Evolutionary conservation across 2,888 invertebrate species (phyloP).

Genomic region (Philhelius pedissequus): DNA sequence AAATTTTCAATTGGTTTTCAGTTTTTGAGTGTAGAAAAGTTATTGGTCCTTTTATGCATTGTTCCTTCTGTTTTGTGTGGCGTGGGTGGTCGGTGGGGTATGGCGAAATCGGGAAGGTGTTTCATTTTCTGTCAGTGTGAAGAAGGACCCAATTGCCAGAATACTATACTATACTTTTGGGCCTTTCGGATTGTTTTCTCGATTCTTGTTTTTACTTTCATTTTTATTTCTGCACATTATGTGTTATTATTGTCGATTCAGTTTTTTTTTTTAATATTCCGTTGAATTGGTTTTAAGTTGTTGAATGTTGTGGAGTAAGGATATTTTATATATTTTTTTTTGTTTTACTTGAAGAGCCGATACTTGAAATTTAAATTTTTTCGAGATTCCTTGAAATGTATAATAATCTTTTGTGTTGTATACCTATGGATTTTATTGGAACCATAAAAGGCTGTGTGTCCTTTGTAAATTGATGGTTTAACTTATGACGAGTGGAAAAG

Average conservation of each 20-base stretch:
- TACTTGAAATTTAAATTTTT: conserved; percentile 56
- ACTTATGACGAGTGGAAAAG: conserved; percentile 20
- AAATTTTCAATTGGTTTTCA: conserved; percentile 63
- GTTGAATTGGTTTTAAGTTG: conserved; percentile 38
- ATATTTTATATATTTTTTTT: not conserved
- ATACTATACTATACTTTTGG: conserved; percentile 38
- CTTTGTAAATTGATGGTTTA: conserved; percentile 32
- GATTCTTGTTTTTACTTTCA: not conserved
- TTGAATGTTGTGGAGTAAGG: conserved; percentile 37
- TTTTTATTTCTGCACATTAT: conserved; percentile 26
- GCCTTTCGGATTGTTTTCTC: conserved; percentile 6
- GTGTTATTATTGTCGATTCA: conserved; percentile 29
- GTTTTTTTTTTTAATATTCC: conserved; percentile 33
- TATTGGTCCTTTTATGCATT: conserved; percentile 56
- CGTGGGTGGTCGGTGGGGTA: not conserved
- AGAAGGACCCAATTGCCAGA: conserved; percentile 58
- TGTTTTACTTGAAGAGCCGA: conserved; percentile 5
- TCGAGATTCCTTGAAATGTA: conserved; percentile 59
- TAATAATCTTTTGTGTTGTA: conserved; percentile 27
- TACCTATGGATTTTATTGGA: too few relatives aligned
- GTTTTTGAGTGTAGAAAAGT: conserved; percentile 48
- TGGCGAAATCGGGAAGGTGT: not conserved
- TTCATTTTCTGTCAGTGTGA: conserved; percentile 31
- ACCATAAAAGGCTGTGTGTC: conserved; percentile 1
- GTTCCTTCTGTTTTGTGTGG: not conserved